Conservation (phyloP, 1,140 invertebrate genomes). For the Mactra quadrangularis region DNA sequence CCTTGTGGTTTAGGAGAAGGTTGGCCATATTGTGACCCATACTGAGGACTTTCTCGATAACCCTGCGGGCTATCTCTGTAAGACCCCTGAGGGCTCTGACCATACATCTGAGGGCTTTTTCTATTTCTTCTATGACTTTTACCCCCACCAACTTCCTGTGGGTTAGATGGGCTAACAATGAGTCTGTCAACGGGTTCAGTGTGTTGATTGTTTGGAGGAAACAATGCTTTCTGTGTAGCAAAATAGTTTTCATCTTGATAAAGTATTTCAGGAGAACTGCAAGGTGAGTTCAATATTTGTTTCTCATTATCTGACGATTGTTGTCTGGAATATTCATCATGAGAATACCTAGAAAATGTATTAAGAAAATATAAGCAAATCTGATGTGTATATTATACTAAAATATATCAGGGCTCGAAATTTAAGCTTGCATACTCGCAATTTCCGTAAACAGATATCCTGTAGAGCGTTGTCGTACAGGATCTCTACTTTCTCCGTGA, state of each 20-base stretch:
- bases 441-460: no score
- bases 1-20: not conserved
- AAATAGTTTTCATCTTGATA: conserved; percentile 49
- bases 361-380: not conserved
- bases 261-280: conserved; percentile 30
- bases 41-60: conserved; percentile 22
- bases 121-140: conserved; percentile 1
- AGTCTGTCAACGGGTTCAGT: conserved; percentile 7
- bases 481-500: no score
- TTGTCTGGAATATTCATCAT: conserved; percentile 57
- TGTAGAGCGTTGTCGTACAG: no score
- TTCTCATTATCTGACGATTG: conserved; percentile 35
- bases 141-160: not conserved
- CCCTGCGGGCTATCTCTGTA: conserved; percentile 24
- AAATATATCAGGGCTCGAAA: no score
- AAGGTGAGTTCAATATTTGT: conserved; percentile 48
- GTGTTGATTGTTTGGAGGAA: not conserved
- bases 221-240: conserved; percentile 38
- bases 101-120: conserved; percentile 14
- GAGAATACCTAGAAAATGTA: conserved; percentile 45
- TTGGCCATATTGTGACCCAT: not conserved
- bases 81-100: conserved; percentile 25
- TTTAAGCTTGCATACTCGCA: no score
- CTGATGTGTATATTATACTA: no score
- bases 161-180: conserved; percentile 38